phyloP scores from a whole-genome alignment of 2,113 vertebrate genomes.

The Gobiocypris rarus region DNA sequence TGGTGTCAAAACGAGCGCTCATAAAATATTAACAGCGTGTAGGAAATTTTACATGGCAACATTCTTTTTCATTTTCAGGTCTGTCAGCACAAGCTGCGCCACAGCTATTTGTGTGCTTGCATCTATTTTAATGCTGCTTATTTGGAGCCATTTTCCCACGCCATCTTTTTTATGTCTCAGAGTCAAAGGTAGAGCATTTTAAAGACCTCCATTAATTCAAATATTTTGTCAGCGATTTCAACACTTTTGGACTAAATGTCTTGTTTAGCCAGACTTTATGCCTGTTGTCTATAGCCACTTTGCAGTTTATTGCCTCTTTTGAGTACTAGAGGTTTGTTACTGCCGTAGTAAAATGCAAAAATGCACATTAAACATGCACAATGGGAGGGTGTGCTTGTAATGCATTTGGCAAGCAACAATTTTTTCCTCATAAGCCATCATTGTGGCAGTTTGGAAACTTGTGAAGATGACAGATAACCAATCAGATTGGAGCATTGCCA shows the following conservation, averaged over 20 bases:
- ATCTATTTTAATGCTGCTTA: slow-evolving; percentile 60
- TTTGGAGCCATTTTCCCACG: slow-evolving; percentile 47
- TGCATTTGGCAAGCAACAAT: background rate
- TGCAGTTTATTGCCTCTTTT: slow-evolving; percentile 10
- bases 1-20: slow-evolving; percentile 72
- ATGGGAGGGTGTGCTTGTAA: background rate
- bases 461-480: background rate
- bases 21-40: slow-evolving; percentile 81
- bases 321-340: slow-evolving; percentile 6
- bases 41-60: slow-evolving; percentile 72
- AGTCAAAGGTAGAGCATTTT: slow-evolving; percentile 28
- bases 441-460: background rate
- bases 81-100: slow-evolving; percentile 70
- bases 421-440: background rate
- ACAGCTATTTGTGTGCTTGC: slow-evolving; percentile 71
- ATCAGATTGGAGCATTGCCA: background rate
- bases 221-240: slow-evolving; percentile 19
- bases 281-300: slow-evolving; percentile 9
- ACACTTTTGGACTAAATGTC: slow-evolving; percentile 18
- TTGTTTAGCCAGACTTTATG: slow-evolving; percentile 23
- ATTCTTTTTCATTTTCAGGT: slow-evolving; percentile 76
- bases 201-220: slow-evolving; percentile 9
- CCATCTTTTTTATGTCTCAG: slow-evolving; percentile 22
- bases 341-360: slow-evolving; percentile 11
- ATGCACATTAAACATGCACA: background rate